A percentile compares a stretch with the other conserved stretches of the same genome.
Conservation (phyloP, 2,113 vertebrate species). For the Indicator indicator region DNA sequence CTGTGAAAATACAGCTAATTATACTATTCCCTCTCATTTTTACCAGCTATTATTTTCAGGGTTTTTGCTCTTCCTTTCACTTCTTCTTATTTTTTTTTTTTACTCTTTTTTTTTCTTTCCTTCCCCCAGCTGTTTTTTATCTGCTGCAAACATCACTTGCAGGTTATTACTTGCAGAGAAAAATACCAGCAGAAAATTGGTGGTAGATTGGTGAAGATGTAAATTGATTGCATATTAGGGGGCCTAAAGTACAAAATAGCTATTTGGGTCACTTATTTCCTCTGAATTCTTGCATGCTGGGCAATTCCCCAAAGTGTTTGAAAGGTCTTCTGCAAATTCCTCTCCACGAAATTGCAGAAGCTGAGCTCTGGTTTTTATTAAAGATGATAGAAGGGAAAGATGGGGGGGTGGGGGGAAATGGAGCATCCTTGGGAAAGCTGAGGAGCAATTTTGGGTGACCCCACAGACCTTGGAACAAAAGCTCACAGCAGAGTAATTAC, state of each 20-base stretch:
- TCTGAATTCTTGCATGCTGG: constrained; percentile 4
- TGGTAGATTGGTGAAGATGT: background rate
- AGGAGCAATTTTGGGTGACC: background rate
- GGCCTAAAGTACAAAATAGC: background rate
- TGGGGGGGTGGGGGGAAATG: background rate
- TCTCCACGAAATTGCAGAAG: background rate
- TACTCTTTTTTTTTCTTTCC: background rate
- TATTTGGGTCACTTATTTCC: background rate
- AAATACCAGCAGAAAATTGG: constrained; percentile 10
- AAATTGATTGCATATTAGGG: constrained; percentile 7
- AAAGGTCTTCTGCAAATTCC: background rate
- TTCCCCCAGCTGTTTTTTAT: background rate
- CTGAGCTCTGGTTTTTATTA: background rate
- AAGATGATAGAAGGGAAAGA: background rate
- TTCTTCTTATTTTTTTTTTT: background rate
- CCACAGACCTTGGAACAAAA: background rate
- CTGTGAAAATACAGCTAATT: constrained; percentile 44
- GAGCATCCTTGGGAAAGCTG: background rate
- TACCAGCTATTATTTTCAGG: background rate
- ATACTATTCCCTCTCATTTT: constrained; percentile 18
- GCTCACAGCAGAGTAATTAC: background rate
- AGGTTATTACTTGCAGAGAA: constrained; percentile 35
- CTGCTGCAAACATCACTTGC: constrained; percentile 2
- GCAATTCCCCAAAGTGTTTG: background rate
- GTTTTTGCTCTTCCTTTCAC: background rate